Evolutionary conservation across 2,797 vertebrate species (phyloP), one percentile per base, ranked within the genome.

Genomic region (Melanotaenia nigrans): DNA sequence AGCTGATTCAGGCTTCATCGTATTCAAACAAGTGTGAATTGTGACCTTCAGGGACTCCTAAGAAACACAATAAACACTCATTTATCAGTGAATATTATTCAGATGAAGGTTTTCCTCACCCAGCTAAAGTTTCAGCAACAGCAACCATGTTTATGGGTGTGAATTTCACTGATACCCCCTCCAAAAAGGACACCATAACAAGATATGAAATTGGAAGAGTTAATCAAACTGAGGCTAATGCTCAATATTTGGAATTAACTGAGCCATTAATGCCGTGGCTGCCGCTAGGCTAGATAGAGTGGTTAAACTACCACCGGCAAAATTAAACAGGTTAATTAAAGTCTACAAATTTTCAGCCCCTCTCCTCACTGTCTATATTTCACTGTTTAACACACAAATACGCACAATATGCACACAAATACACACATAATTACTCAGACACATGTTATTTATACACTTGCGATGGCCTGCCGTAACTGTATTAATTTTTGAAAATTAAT

Each of bases 321-420:
- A 92, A 92, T 92, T 88, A 92, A 91, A 90, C 85, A 89, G 90
- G 90, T 92, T 93, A 92, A 93, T 93, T 92, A 92, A 92, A 92
- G 89, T 92, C 86, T 89, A 74, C 56, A 75, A 71, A 90, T 90
- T 83, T 83, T 75, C 81, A 75, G 78, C 54, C 69, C 67, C 68
- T 63, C 76, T 68, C 73, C 65, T 58, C 24, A 54, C 42, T 14
- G 68, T 81, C 78, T 76, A 47, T 60, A 61, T 82, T 74, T 68
- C 75, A 64, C 73, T 64, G 45, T 77, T 69, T 65, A 70, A 83
- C 68, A 78, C 78, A 77, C 69, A 59, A 42, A n/a, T 28, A 28
- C 28, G 28, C 28, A 28, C 28, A 28, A 28, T 5, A 16, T 18
- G 10, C 30, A 16, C 55, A 58, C n/a, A 12, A 4, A 28, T 32